These are phyloP conservation scores for Heliothis peltigera DNA, from an alignment of 2,888 invertebrate genomes.

Conservation along the genomic window DNA sequence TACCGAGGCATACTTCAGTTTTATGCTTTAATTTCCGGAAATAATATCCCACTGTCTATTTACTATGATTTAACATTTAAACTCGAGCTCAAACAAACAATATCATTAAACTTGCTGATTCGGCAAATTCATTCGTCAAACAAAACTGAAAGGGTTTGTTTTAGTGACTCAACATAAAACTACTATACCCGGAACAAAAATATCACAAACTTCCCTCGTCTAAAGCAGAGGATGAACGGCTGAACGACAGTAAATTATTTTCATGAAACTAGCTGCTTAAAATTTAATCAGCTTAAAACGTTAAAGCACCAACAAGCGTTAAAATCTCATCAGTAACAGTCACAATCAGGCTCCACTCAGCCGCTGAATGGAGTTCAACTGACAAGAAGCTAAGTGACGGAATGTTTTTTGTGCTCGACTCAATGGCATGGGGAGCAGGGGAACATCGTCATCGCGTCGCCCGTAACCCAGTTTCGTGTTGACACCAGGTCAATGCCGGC, in stretches of 20 bases:
- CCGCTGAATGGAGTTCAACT: slow-evolving; percentile 25
- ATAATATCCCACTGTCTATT: background rate
- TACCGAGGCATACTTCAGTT: background rate
- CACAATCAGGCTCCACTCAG: slow-evolving; percentile 32
- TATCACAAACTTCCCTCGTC: slow-evolving; percentile 24
- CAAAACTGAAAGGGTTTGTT: slow-evolving; percentile 28
- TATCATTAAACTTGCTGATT: slow-evolving; percentile 35
- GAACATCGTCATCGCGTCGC: slow-evolving; percentile 40
- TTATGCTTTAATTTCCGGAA: background rate
- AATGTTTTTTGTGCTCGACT: slow-evolving; percentile 36
- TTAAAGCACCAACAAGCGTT: slow-evolving; percentile 44
- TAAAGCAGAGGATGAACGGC: slow-evolving; percentile 8
- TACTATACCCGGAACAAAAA: slow-evolving; percentile 29
- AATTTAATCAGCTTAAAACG: slow-evolving; percentile 35
- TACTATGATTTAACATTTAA: slow-evolving; percentile 8
- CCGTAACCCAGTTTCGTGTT: slow-evolving; percentile 69
- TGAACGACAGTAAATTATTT: slow-evolving; percentile 16
- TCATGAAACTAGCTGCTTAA: slow-evolving; percentile 36
- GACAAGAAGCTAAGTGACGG: slow-evolving; percentile 48
- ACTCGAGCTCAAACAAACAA: slow-evolving; percentile 31
- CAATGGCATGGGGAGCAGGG: slow-evolving; percentile 25
- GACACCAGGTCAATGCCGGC: slow-evolving; percentile 71
- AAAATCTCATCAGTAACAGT: slow-evolving; percentile 54
- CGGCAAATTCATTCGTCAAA: slow-evolving; percentile 32
- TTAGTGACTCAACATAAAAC: slow-evolving; percentile 44